Evolutionary conservation across 2,113 vertebrate genomes (phyloP).

Genomic region (Seriola quinqueradiata): DNA sequence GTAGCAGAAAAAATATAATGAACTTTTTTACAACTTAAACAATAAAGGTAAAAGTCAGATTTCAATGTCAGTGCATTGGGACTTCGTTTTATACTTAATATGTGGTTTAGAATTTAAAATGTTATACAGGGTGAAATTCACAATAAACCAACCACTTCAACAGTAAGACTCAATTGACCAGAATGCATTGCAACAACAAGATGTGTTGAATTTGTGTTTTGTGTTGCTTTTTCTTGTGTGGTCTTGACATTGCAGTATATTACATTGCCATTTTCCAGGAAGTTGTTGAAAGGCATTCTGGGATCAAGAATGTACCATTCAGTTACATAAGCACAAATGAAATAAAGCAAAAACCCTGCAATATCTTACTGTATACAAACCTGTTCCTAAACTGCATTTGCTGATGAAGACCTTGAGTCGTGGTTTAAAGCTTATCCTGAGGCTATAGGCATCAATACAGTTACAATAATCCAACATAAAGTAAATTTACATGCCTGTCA

Average conservation of each 20-base stretch:
- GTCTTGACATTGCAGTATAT: not conserved
- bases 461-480: not conserved
- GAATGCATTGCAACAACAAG: not conserved
- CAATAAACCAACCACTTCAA: not conserved
- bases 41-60: too few species aligned
- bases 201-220: not conserved
- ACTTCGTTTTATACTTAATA: too few species aligned
- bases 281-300: not conserved
- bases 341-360: not conserved
- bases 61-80: too few species aligned
- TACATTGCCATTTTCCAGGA: not conserved
- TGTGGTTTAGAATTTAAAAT: not conserved
- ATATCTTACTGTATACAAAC: not conserved
- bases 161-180: not conserved
- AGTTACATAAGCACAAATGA: not conserved
- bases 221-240: not conserved
- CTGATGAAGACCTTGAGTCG: not conserved
- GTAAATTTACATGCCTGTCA: not conserved
- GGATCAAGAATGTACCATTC: not conserved
- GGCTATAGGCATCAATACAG: too few species aligned
- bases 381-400: not conserved
- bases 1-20: too few species aligned
- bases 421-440: not conserved
- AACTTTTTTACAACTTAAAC: too few species aligned
- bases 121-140: not conserved